Base-by-base conservation (phyloP, 1,140 invertebrate species). In the Sarcophaga peregrina region DNA sequence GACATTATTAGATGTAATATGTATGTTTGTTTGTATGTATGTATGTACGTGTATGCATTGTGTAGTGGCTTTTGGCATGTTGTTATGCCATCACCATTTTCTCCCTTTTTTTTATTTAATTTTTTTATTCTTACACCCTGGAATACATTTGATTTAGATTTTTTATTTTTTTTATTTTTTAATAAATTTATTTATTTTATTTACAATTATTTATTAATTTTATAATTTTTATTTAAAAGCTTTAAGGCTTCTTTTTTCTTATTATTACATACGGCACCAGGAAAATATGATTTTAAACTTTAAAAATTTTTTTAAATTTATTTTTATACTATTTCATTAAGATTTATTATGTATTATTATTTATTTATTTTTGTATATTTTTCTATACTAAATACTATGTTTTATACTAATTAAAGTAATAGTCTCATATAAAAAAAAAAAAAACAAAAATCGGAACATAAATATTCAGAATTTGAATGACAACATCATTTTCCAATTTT, bases 41-140 rank as follows among this genome's bases (percentile, higher is more conserved):
- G n/a, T n/a, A 62, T 68, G 62, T 68, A 68, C n/a, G 62, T 68
- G 17, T 58, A 58, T 58, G 54, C 15, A 58, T 13, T 68, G 17
- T 68, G 20, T 17, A 20, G n/a, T 20, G n/a, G 20, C 62, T 68
- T 68, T 68, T 25, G 17, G 62, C 17, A 68, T 68, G 62, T 68
- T n/a, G 62, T 20, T 20, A 20, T 17, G 6, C 20, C n/a, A 20
- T 68, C 17, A 68, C n/a, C 20, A 58, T 15, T 68, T 68, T 20
- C 17, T 68, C 9, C 20, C 2, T 68, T 68, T 68, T 25, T 20
- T 68, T 58, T 10, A 58, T 15, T 58, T 15, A 58, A 10, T 58
- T 13, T 15, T 10, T 58, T n/a, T n/a, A n/a, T n/a, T n/a, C n/a
- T n/a, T n/a, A n/a, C n/a, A 37, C 25, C 25, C 1, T 37, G 25